Percentiles rank a stretch among this genome's conserved stretches.
These are phyloP conservation scores for Corella eumyota DNA, from an alignment of 23 tunicate genomes.

Conservation along the genomic window DNA sequence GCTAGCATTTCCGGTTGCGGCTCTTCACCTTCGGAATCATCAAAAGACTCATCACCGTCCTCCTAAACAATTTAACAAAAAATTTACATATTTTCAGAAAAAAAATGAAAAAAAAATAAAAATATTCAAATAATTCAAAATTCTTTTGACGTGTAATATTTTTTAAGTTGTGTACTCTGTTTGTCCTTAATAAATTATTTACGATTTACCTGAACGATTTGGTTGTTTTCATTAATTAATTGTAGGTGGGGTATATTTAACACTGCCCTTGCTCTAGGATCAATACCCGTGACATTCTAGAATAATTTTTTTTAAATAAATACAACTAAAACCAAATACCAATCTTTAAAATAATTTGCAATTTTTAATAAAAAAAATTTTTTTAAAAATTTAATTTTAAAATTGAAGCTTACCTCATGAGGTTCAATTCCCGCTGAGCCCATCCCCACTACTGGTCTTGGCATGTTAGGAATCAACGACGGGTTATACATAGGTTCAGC, in stretches of 20 bases:
- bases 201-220: conserved; percentile 21
- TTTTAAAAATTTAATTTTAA: neutral
- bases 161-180: neutral
- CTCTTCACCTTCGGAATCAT: conserved; percentile 87
- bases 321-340: neutral
- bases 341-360: too few species aligned
- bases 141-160: neutral
- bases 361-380: neutral
- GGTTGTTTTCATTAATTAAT: conserved; percentile 58
- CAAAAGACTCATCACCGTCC: conserved; percentile 45
- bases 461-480: too few species aligned
- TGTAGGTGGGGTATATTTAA: conserved; percentile 70
- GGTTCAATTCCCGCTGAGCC: too few species aligned
- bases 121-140: too few species aligned
- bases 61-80: conserved; percentile 4
- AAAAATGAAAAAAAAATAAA: too few species aligned
- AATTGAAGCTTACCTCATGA: too few species aligned
- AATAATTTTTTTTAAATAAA: neutral
- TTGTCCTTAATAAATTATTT: neutral
- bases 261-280: neutral
- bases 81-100: neutral
- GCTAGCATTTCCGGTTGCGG: conserved; percentile 88
- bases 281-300: neutral
- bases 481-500: too few species aligned
- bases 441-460: too few species aligned